phyloP scores from a whole-genome alignment of 1,140 invertebrate genomes.

The Bombus confusus region DNA sequence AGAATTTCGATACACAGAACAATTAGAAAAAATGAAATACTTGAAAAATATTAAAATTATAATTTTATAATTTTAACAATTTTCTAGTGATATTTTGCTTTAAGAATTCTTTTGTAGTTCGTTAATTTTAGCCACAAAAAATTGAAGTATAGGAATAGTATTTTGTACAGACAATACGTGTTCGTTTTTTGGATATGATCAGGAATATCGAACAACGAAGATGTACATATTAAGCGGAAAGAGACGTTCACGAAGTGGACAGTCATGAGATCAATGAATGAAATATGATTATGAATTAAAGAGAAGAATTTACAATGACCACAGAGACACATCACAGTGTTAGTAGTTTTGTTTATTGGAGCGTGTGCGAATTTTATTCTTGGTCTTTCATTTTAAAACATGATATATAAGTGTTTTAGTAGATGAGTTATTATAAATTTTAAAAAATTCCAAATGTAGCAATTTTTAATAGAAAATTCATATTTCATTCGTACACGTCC shows the following conservation, averaged over 20 bases:
- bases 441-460: too few relatives aligned
- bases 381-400: not conserved
- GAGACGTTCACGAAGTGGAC: slow-evolving; percentile 2
- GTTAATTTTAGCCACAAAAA: not conserved
- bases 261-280: slow-evolving; percentile 18
- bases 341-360: not conserved
- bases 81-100: too few relatives aligned
- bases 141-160: too few relatives aligned
- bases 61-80: not conserved
- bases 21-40: not conserved
- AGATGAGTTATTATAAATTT: not conserved
- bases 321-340: not conserved
- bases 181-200: not conserved
- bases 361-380: not conserved
- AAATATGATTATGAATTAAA: not conserved
- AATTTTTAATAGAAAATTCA: not conserved
- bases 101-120: not conserved
- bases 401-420: not conserved
- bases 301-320: not conserved
- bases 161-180: not conserved
- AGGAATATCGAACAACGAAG: slow-evolving; percentile 15
- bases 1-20: not conserved
- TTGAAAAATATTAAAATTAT: not conserved
- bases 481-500: not conserved
- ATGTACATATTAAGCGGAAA: not conserved